Conservation (phyloP, 2,888 invertebrate genomes). For the Elegia similella region DNA sequence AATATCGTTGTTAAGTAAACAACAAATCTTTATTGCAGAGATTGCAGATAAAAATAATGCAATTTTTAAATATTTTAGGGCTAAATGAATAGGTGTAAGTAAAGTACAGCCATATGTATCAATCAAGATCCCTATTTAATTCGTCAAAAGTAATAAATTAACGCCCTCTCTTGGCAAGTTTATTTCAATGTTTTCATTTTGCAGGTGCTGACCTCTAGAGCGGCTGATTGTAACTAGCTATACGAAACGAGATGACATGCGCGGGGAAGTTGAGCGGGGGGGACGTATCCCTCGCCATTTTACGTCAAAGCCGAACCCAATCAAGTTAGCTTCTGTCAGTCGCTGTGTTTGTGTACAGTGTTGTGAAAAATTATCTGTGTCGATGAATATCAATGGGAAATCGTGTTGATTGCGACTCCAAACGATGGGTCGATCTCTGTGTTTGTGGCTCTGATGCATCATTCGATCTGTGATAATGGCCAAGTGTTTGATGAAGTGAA, state of each 20-base stretch:
- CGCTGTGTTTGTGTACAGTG: constrained; percentile 80
- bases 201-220: constrained; percentile 54
- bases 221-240: constrained; percentile 22
- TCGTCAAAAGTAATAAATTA: background rate
- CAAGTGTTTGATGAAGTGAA: constrained; percentile 77
- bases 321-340: constrained; percentile 80
- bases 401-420: constrained; percentile 75
- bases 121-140: no score
- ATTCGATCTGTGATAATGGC: constrained; percentile 77
- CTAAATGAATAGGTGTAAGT: no score
- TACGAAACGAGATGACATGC: constrained; percentile 45
- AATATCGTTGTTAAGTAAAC: no score
- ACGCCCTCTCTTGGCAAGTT: constrained; percentile 29
- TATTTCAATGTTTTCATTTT: constrained; percentile 25
- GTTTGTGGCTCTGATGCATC: constrained; percentile 78
- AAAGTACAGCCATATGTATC: no score
- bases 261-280: constrained; percentile 56
- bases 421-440: constrained; percentile 77
- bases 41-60: no score
- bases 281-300: constrained; percentile 73
- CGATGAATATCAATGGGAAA: constrained; percentile 80
- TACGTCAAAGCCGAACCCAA: constrained; percentile 72
- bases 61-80: no score
- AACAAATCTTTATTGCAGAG: no score
- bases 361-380: constrained; percentile 79